Evolutionary conservation across 2,797 vertebrate genomes (phyloP), one percentile per base, ranked within the genome.

Genomic region (Lacerta agilis): DNA sequence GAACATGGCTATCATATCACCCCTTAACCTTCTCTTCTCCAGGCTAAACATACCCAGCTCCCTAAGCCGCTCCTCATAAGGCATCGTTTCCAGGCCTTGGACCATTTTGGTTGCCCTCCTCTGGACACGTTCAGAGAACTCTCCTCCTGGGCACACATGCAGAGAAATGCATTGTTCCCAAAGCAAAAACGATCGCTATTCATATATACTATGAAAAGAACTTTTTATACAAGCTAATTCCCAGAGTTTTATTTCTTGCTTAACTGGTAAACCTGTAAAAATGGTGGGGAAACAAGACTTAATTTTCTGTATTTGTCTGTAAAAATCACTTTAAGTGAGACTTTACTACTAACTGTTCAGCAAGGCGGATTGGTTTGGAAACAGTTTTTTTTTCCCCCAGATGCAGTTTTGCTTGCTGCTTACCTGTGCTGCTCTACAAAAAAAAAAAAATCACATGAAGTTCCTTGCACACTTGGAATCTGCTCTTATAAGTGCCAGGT

Each of bases 381-480:
- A 3, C 75, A 72, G 3, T 23, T 80, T 5, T 1, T 23, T 80
- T 5, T 1, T 67, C 33, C 33, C 33, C 78, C 13, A 67, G 0
- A 89, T 38, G 55, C 11, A 86, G 18, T 76, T 25, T 43, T 55
- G 78, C 0, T 66, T 67, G 36, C 64, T 0, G 61, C 0, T 0
- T 20, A 41, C 1, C 0, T 5, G 49, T 1, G 0, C 1, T 69
- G 4, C n/a, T 5, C 8, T 33, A 64, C 23, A 69, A 36, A 75
- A 0, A 33, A 36, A 41, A 41, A 36, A 73, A 0, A 6, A 27
- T 23, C 41, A 91, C 38, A 13, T 23, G 27, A 88, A 71, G 20
- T 10, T 29, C 18, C 83, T 83, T 71, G 43, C 69, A 58, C 27
- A 41, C 33, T 33, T 29, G 17, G 58, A 83, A 79, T 15, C 2